Evolutionary conservation across 2,888 invertebrate genomes (phyloP), one percentile per base, ranked within the genome.

Genomic region (Mythimna ferrago): DNA sequence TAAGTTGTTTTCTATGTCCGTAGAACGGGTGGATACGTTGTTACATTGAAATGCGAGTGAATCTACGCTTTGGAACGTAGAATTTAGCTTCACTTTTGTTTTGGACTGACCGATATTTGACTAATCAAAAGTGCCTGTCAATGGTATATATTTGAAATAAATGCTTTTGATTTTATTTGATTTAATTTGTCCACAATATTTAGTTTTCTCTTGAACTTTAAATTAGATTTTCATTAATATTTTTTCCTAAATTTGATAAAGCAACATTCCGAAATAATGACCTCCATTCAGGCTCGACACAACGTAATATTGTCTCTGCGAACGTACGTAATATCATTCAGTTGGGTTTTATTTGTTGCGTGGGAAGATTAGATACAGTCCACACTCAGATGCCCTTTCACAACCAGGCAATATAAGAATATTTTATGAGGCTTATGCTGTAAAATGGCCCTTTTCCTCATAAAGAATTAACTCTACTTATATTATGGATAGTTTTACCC

Each of bases 271-370:
- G 2, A 19, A 48, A 57, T 41, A 10, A 9, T 51, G 71, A 53
- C 75, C 51, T 35, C 19, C 6, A 41, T 53, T 41, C 44, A 35
- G 35, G 35, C 35, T 58, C 35, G 21, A 58, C 16, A 44, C 53
- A 26, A 51, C 56, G 57, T n/a, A 62, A 54, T 32, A n/a, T 66
- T 51, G 56, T 58, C 48, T 58, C 41, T 19, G 19, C 19, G 51
- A n/a, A 2, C 9, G 51, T n/a, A 53, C n/a, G 19, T 53, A n/a
- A 53, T 53, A n/a, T 53, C 51, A n/a, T 53, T 53, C 6, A 2
- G 19, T 51, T 51, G 19, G 14, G 19, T 66, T 80, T 78, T 66
- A 66, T 68, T 10, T 48, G 5, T 26, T 56, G 58, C 32, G 78
- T 73, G 68, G 35, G 54, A 38, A 32, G 21, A 63, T 48, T 19